Evolutionary conservation across 23 tunicate species (phyloP), one percentile per base, ranked within the genome.

Genomic region (Halocynthia aurantium): DNA sequence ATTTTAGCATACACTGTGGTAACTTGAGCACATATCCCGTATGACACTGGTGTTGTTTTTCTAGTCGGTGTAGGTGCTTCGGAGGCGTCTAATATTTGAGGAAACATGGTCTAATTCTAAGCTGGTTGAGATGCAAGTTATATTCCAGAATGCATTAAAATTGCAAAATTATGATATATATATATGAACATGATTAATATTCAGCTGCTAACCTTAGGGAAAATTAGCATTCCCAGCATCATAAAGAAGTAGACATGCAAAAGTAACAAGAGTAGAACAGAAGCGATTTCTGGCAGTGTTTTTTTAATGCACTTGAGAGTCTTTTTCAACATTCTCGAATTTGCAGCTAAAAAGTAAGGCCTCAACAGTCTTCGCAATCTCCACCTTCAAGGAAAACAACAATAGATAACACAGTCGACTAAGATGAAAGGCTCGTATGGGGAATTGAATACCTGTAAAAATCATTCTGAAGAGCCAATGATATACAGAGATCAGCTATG

Each of bases 201-300:
- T n/a, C n/a, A n/a, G n/a, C n/a, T n/a, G n/a, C 83, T 58, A 49
- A 85, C 89, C 70, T 85, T 84, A 6, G 96, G 96, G 65, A 96
- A 90, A 11, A 90, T 69, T 44, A 96, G 89, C 99, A 96, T 96
- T 67, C 99, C 99, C 6, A 96, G 71, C 96, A 96, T 90, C 50
- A 90, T 89, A 62, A 96, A 96, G 80, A 96, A 96, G 66, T 96
- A 96, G 5, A 96, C 68, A 78, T 90, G 99, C 57, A 96, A 61
- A 12, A 86, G 82, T 7, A 96, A 76, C 63, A 96, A 70, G 10
- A 88, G 82, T 18, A 96, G 66, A 76, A 96, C 99, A n/a, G 96
- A 89, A 22, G 81, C 85, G 51, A 96, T 87, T 90, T 96, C 99
- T 55, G 99, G 99, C 52, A 96, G 52, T 22, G 99, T 96, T 7